Evolutionary conservation across 2,888 invertebrate species (phyloP).

Genomic region (Darwinula stevensoni): DNA sequence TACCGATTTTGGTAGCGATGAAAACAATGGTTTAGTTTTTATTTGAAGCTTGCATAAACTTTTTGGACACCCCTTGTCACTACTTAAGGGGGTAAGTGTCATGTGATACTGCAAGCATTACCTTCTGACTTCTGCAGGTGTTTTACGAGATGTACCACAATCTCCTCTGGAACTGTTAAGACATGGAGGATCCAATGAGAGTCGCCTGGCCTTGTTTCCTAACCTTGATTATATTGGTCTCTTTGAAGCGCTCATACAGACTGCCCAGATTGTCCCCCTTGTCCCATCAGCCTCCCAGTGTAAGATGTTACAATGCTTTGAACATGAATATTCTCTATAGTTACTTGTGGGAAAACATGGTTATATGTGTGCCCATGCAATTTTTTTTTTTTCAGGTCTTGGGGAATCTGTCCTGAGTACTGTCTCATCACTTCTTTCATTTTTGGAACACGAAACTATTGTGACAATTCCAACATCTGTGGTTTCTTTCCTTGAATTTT

Average conservation of each 20-base stretch:
- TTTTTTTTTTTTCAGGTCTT: constrained; percentile 39
- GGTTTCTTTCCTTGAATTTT: constrained; percentile 70
- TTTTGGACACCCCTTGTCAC: too few relatives aligned
- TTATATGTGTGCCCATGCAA: too few relatives aligned
- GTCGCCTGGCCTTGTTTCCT: constrained; percentile 65
- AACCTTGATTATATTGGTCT: constrained; percentile 88
- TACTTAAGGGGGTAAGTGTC: too few relatives aligned
- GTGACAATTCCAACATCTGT: constrained; percentile 82
- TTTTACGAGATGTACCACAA: constrained; percentile 81
- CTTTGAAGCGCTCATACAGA: constrained; percentile 58
- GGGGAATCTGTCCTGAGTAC: constrained; percentile 80
- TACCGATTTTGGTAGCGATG: too few relatives aligned
- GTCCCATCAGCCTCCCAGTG: constrained; percentile 64
- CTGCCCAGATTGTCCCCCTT: constrained; percentile 75
- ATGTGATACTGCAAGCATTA: too few relatives aligned
- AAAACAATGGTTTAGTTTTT: too few relatives aligned
- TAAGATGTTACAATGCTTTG: constrained; percentile 15
- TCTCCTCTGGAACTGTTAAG: constrained; percentile 74
- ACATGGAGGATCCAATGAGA: constrained; percentile 47
- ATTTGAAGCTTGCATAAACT: too few relatives aligned
- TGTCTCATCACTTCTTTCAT: constrained; percentile 74
- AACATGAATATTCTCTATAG: constrained; percentile 9
- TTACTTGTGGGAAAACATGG: too few relatives aligned
- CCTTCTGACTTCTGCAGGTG: constrained; percentile 42
- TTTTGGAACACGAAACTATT: constrained; percentile 79